Evolutionary conservation across 2,888 invertebrate species (phyloP).

Genomic region (Dryococelus australis): DNA sequence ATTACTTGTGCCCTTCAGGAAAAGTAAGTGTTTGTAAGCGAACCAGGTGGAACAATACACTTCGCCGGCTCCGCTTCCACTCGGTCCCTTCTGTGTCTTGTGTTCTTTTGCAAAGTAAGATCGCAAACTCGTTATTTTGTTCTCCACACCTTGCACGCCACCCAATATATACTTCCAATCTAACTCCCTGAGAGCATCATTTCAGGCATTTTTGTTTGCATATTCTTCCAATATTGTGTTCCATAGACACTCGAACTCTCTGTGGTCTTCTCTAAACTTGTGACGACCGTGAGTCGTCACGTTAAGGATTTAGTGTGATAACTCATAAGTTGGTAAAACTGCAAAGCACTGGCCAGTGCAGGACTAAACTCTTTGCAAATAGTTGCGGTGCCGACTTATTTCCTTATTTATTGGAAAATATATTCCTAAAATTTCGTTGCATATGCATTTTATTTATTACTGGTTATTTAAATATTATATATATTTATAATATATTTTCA

Average conservation of each 20-base stretch:
- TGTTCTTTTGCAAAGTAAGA: background rate
- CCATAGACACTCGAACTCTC: background rate
- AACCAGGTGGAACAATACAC: slow-evolving; percentile 25
- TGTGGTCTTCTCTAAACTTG: too few relatives aligned
- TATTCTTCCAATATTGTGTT: background rate
- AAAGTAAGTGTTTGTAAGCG: slow-evolving; percentile 30
- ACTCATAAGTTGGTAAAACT: too few relatives aligned
- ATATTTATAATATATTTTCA: too few relatives aligned
- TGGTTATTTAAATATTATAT: too few relatives aligned
- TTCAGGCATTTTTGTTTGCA: background rate
- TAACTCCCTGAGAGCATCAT: background rate
- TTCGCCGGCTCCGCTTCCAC: slow-evolving; percentile 1
- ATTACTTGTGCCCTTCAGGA: slow-evolving; percentile 22
- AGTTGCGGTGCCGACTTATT: too few relatives aligned
- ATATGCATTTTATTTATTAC: too few relatives aligned
- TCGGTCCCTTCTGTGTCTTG: background rate
- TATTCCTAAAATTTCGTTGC: too few relatives aligned
- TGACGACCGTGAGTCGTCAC: too few relatives aligned
- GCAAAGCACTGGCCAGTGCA: too few relatives aligned
- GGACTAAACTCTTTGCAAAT: too few relatives aligned
- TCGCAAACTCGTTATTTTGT: background rate
- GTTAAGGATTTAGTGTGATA: too few relatives aligned
- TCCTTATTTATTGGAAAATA: too few relatives aligned
- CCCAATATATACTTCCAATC: background rate
- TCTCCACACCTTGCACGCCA: background rate